phyloP scores from a whole-genome alignment of 2,797 vertebrate genomes.

The Neosilurus hyrtlii region DNA sequence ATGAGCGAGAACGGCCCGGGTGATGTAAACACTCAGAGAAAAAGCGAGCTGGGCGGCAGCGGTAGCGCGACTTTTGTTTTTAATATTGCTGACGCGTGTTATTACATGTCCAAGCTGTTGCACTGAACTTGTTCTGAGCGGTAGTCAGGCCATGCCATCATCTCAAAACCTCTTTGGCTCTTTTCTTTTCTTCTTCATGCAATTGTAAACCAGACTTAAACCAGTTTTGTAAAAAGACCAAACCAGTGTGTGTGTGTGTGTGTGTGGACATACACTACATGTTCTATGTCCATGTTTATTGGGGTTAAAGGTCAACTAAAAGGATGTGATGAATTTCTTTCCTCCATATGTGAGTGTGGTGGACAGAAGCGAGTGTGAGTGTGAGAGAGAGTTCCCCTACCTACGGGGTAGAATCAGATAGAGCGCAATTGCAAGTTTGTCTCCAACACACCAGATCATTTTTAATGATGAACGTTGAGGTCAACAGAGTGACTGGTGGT shows the following conservation, averaged over 20 bases:
- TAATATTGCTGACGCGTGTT: conserved; percentile 55
- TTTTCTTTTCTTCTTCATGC: not conserved
- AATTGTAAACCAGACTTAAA: not conserved
- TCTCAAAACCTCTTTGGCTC: conserved; percentile 5
- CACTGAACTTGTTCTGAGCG: conserved; percentile 52
- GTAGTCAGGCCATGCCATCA: conserved; percentile 51
- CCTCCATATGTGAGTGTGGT: not conserved
- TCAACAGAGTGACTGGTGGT: conserved; percentile 50
- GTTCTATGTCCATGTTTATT: conserved; percentile 19
- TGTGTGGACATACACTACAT: not conserved
- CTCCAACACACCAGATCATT: not conserved
- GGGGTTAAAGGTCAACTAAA: conserved; percentile 14
- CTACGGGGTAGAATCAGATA: conserved; percentile 71
- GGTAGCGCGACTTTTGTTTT: conserved; percentile 57
- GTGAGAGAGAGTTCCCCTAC: conserved; percentile 32
- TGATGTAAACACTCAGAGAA: conserved; percentile 55
- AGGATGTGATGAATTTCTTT: not conserved
- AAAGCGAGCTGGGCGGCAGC: conserved; percentile 53
- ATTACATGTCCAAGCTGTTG: conserved; percentile 61
- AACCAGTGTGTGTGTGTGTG: no score
- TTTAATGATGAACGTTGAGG: conserved; percentile 44
- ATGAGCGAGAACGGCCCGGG: conserved; percentile 54
- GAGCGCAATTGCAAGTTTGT: conserved; percentile 59
- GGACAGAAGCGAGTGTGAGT: not conserved
- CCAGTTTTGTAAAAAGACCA: no score